Percentiles rank a stretch among this genome's conserved stretches.
phyloP scores from a whole-genome alignment of 2,888 invertebrate species.

The Lissocephala sabroskyi region DNA sequence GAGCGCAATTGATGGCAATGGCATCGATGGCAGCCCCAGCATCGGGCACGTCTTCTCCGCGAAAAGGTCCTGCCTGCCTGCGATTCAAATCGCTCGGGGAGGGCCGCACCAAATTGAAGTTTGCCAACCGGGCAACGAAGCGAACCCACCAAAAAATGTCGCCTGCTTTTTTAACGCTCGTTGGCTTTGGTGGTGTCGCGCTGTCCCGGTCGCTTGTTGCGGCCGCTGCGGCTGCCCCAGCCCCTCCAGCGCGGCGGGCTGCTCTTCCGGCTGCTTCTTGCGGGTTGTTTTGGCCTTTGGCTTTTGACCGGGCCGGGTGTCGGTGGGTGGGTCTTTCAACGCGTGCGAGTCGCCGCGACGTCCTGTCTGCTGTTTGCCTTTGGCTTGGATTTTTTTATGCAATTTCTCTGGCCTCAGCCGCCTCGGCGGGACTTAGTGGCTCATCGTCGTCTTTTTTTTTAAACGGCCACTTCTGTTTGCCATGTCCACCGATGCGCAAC shows the following conservation, averaged over 20 bases:
- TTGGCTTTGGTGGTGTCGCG: conserved; percentile 38
- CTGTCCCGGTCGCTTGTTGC: conserved; percentile 40
- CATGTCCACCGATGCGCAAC: conserved; percentile 16
- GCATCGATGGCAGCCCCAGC: conserved; percentile 7
- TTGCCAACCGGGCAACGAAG: conserved; percentile 18
- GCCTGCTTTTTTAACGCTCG: conserved; percentile 45
- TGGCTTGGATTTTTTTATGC: conserved; percentile 9
- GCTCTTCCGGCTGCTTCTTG: too few species aligned
- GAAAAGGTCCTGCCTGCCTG: conserved; percentile 23
- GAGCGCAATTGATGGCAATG: conserved; percentile 50
- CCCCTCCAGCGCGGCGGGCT: too few species aligned
- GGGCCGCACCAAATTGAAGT: conserved; percentile 54
- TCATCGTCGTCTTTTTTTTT: conserved; percentile 14
- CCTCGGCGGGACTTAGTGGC: too few species aligned
- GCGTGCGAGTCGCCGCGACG: neutral
- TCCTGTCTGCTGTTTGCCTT: conserved; percentile 4
- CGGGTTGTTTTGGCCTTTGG: conserved; percentile 27
- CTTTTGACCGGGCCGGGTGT: conserved; percentile 27
- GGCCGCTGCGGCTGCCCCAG: conserved; percentile 29
- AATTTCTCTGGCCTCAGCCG: conserved; percentile 17
- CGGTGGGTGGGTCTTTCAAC: neutral
- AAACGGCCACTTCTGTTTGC: conserved; percentile 25
- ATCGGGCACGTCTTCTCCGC: conserved; percentile 22
- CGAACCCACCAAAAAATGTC: neutral
- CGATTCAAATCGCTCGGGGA: conserved; percentile 57